Evolutionary conservation across 2,888 invertebrate genomes (phyloP).

Genomic region (Listrodromus nycthemerus): DNA sequence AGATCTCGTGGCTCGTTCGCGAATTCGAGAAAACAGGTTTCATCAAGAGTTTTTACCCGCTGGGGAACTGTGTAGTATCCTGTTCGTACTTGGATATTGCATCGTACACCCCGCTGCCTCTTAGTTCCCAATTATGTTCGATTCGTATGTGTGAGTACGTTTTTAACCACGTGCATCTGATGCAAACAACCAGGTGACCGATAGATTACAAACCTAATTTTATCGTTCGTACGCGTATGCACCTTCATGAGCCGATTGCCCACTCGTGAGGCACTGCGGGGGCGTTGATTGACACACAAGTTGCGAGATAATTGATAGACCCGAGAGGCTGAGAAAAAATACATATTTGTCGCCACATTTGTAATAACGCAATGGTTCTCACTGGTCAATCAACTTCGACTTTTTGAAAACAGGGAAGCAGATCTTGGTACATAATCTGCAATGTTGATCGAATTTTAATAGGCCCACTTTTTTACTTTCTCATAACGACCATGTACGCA

Average conservation of each 20-base stretch:
- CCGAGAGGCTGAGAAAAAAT: background rate
- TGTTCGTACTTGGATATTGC: conserved; percentile 23
- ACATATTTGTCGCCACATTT: background rate
- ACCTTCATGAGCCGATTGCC: background rate
- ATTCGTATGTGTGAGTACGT: background rate
- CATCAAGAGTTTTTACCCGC: conserved; percentile 30
- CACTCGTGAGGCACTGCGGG: conserved; percentile 14
- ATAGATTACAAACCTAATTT: conserved; percentile 26
- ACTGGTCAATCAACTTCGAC: background rate
- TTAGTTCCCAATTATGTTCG: background rate
- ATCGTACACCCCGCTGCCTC: conserved; percentile 12
- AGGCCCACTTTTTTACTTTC: background rate
- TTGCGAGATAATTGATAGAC: conserved; percentile 11
- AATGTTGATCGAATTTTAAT: background rate
- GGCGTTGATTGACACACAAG: conserved; percentile 14
- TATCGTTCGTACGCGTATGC: background rate
- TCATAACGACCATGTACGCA: background rate
- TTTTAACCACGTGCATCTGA: conserved; percentile 11
- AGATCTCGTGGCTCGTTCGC: conserved; percentile 19
- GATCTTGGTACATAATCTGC: background rate
- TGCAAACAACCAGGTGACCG: conserved; percentile 22
- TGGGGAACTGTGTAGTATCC: conserved; percentile 1
- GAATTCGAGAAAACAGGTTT: conserved; percentile 54
- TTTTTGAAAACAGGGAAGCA: background rate
- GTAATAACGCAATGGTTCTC: conserved; percentile 3